phyloP scores from a whole-genome alignment of 2,888 invertebrate species.

The Periphyllus acericola region DNA sequence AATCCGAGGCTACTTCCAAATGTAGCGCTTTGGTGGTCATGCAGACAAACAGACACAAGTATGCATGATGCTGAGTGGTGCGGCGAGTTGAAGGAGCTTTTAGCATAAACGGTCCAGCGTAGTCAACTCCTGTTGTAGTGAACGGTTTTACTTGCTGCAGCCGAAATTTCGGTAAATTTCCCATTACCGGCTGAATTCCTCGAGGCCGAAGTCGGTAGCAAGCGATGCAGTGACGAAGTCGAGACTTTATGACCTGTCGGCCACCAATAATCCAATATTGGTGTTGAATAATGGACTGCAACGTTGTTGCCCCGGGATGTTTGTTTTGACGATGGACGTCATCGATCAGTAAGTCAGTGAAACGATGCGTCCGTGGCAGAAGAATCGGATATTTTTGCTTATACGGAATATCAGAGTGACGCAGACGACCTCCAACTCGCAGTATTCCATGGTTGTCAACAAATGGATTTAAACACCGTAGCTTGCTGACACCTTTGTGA shows the following conservation, averaged over 20 bases:
- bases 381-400: conserved; percentile 31
- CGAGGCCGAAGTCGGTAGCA: not conserved
- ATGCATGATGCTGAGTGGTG: conserved; percentile 45
- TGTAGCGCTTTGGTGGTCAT: too few species aligned
- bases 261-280: not conserved
- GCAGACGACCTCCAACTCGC: conserved; percentile 36
- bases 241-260: not conserved
- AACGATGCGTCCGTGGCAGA: not conserved
- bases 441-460: conserved; percentile 6
- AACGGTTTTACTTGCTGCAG: conserved; percentile 36
- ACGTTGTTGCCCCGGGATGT: conserved; percentile 2
- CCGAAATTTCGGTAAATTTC: not conserved
- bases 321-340: not conserved
- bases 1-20: too few species aligned
- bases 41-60: conserved; percentile 63
- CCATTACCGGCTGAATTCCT: not conserved
- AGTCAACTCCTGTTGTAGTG: conserved; percentile 42
- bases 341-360: conserved; percentile 26
- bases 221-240: not conserved
- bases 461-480: not conserved
- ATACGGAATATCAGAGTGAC: conserved; percentile 3
- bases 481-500: not conserved
- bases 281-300: not conserved
- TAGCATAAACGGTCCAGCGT: not conserved
- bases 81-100: conserved; percentile 48